Evolutionary conservation across 2,888 invertebrate genomes (phyloP).

Genomic region (Orchesellides sinensis): DNA sequence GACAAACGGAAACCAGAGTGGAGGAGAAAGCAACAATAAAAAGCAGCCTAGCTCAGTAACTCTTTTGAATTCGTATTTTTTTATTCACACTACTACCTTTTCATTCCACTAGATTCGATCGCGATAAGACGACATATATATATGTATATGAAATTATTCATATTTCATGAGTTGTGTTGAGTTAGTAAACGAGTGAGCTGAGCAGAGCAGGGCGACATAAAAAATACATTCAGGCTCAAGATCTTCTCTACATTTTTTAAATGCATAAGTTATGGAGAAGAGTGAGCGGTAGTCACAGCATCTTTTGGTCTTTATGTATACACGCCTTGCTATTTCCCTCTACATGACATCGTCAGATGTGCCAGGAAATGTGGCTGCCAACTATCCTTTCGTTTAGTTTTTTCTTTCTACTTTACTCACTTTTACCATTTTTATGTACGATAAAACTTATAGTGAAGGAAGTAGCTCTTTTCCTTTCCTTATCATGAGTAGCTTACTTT

Average conservation of each 20-base stretch:
- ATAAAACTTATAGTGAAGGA: conserved; percentile 54
- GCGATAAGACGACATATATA: conserved; percentile 30
- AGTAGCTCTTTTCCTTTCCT: conserved; percentile 62
- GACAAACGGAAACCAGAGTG: conserved; percentile 33
- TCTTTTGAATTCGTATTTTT: neutral
- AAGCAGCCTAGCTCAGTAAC: neutral
- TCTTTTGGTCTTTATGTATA: neutral
- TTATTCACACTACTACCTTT: conserved; percentile 7
- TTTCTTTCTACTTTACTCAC: conserved; percentile 17
- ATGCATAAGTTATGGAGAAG: conserved; percentile 2
- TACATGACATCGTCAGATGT: conserved; percentile 45
- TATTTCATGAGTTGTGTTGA: conserved; percentile 38
- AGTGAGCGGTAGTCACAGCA: neutral
- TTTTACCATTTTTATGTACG: conserved; percentile 38
- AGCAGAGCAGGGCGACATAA: conserved; percentile 17
- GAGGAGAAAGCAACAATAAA: neutral
- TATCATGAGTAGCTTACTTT: conserved; percentile 38
- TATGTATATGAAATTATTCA: conserved; percentile 48
- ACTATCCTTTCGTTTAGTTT: conserved; percentile 27
- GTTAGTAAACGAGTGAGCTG: conserved; percentile 41
- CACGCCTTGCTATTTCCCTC: neutral
- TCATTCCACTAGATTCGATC: conserved; percentile 30
- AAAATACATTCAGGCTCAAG: conserved; percentile 14
- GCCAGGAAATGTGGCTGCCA: conserved; percentile 58
- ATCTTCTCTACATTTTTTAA: neutral